Evolutionary conservation across 2,888 invertebrate genomes (phyloP).

Genomic region (Bibio marci): DNA sequence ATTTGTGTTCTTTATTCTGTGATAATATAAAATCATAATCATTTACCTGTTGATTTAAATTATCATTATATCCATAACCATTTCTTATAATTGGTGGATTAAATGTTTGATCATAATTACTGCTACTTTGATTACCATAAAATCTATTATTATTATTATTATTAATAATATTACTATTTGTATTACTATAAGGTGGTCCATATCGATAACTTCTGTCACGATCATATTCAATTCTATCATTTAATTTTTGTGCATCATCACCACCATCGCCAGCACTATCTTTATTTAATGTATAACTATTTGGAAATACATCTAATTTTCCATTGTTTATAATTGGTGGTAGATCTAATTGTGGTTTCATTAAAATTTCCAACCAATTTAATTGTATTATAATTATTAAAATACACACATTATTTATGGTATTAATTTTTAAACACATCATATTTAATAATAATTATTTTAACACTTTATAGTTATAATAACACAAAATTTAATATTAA

Average conservation of each 20-base stretch:
- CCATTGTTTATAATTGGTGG: constrained; percentile 30
- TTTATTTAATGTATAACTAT: constrained; percentile 17
- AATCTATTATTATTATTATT: too few species aligned
- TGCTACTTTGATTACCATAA: too few species aligned
- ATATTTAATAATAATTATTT: too few species aligned
- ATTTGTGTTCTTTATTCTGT: too few species aligned
- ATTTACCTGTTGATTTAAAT: constrained; percentile 12
- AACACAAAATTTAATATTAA: too few species aligned
- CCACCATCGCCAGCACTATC: not conserved
- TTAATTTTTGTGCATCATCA: constrained; percentile 2
- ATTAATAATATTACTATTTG: too few species aligned
- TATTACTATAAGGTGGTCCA: constrained; percentile 26
- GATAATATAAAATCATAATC: not conserved
- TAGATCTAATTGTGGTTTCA: constrained; percentile 33
- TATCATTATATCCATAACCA: too few species aligned
- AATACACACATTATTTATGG: too few species aligned
- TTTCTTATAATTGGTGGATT: too few species aligned
- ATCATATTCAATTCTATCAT: constrained; percentile 14
- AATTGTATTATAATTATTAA: not conserved
- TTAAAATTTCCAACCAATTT: not conserved
- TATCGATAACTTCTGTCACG: constrained; percentile 23
- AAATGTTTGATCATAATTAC: too few species aligned
- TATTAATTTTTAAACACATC: too few species aligned
- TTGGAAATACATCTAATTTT: constrained; percentile 20
- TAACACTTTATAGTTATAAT: too few species aligned